These are phyloP conservation scores for Ascaphus truei DNA, from an alignment of 2,113 vertebrate species.

Conservation along the genomic window DNA sequence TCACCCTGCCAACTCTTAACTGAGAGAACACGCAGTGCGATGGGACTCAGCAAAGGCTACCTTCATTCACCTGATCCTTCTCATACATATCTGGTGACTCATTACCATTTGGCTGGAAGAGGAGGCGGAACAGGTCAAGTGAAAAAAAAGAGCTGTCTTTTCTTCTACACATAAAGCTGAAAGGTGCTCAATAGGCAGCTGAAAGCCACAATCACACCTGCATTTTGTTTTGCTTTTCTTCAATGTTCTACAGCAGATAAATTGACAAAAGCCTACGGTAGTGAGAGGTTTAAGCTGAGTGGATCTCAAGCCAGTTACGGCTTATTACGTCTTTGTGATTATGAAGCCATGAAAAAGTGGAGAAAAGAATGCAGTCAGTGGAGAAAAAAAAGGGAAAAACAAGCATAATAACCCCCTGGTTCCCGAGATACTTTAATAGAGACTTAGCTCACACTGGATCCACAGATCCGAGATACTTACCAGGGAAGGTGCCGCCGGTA, in stretches of 20 bases:
- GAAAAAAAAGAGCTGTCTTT: slow-evolving; percentile 1
- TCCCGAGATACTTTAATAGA: no score
- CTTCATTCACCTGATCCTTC: background rate
- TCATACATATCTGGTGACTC: background rate
- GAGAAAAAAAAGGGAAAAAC: no score
- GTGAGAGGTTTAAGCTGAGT: background rate
- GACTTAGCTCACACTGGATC: no score
- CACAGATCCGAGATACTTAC: no score
- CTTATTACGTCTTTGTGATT: background rate
- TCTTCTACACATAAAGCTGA: background rate
- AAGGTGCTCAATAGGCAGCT: background rate
- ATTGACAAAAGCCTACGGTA: slow-evolving; percentile 4
- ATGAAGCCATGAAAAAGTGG: no score
- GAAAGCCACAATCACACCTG: slow-evolving; percentile 19
- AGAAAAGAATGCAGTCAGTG: no score
- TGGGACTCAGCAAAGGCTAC: background rate
- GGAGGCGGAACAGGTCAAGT: background rate
- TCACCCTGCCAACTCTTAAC: background rate
- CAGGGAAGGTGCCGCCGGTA: no score
- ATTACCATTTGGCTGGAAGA: slow-evolving; percentile 15
- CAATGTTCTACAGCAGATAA: background rate
- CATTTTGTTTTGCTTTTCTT: background rate
- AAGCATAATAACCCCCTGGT: no score
- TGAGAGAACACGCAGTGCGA: background rate
- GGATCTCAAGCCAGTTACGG: background rate